These are phyloP conservation scores for Conistra vaccinii DNA, from an alignment of 2,888 invertebrate species.

Conservation along the genomic window DNA sequence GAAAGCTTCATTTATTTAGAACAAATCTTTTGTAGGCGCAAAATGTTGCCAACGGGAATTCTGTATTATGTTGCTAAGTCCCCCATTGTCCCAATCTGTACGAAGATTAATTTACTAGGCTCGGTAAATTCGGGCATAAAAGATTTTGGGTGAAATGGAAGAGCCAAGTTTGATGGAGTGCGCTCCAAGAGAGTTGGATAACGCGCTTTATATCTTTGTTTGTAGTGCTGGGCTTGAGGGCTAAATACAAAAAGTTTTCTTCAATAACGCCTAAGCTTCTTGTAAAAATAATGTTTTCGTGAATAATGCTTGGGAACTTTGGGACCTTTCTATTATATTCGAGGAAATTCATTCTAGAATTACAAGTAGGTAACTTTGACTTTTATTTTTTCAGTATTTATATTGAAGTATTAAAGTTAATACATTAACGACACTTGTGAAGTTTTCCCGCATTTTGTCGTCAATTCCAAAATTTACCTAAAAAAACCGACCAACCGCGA, in stretches of 20 bases:
- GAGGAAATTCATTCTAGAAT: constrained; percentile 52
- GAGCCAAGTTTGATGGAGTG: constrained; percentile 61
- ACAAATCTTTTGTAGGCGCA: constrained; percentile 77
- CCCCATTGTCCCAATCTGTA: constrained; percentile 85
- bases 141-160: constrained; percentile 68
- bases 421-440: constrained; percentile 16
- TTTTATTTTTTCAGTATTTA: constrained; percentile 28
- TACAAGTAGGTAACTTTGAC: constrained; percentile 31
- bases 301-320: constrained; percentile 45
- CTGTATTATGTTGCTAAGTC: constrained; percentile 84
- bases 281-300: constrained; percentile 54
- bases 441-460: neutral
- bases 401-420: constrained; percentile 40
- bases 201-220: constrained; percentile 63
- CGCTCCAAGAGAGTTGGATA: constrained; percentile 54
- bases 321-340: constrained; percentile 47
- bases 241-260: constrained; percentile 62
- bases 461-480: neutral
- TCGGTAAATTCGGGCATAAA: constrained; percentile 75
- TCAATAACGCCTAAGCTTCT: constrained; percentile 51
- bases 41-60: constrained; percentile 79
- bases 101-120: constrained; percentile 87
- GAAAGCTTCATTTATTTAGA: constrained; percentile 71
- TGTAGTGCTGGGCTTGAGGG: constrained; percentile 48
- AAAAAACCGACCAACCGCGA: neutral